Percentiles rank a stretch among this genome's conserved stretches.
Conservation (phyloP, 1,140 invertebrate species). For the Caligus rogercresseyi region DNA sequence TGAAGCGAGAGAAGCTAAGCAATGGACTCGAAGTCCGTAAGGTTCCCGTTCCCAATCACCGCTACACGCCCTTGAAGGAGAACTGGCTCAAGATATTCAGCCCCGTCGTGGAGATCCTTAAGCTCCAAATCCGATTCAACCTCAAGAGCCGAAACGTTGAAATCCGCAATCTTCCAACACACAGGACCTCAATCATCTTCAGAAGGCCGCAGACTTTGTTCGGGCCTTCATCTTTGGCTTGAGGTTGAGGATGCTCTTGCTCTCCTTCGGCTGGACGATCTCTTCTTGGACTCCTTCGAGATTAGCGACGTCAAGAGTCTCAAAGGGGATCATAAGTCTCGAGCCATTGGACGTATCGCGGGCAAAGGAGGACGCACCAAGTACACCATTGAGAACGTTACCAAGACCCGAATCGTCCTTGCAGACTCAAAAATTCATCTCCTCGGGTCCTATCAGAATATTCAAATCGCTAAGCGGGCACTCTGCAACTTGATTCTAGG, state of each 20-base stretch:
- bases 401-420: conserved; percentile 92
- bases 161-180: conserved; percentile 42
- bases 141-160: conserved; percentile 76
- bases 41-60: conserved; percentile 46
- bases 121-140: conserved; percentile 86
- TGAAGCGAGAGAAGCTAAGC: background rate
- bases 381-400: conserved; percentile 97
- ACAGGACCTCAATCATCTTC: conserved; percentile 60
- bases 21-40: conserved; percentile 32
- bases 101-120: conserved; percentile 82
- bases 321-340: conserved; percentile 82
- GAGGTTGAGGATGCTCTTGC: conserved; percentile 93
- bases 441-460: conserved; percentile 92
- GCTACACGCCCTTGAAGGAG: conserved; percentile 82
- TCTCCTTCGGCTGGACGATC: conserved; percentile 78
- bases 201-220: conserved; percentile 96
- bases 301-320: conserved; percentile 75
- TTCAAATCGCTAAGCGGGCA: conserved; percentile 80
- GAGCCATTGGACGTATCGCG: conserved; percentile 87
- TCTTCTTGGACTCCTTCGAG: conserved; percentile 94
- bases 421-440: conserved; percentile 94
- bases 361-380: conserved; percentile 94
- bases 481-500: conserved; percentile 95
- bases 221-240: conserved; percentile 86
- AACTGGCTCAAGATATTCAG: conserved; percentile 95